Evolutionary conservation across 2,113 vertebrate species (phyloP).

Genomic region (Bothrops jararaca): DNA sequence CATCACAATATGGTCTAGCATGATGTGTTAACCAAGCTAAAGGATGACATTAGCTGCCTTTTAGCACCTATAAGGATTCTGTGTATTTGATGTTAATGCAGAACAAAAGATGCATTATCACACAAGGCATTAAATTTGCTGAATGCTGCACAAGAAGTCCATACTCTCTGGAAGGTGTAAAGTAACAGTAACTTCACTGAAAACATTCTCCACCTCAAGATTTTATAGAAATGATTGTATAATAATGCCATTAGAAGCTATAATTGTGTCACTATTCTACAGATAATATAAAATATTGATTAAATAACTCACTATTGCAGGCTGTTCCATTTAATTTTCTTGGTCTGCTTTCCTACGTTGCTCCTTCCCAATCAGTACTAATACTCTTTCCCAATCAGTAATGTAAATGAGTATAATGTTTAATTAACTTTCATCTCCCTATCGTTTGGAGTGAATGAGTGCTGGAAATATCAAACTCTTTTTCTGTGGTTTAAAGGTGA

Average conservation of each 20-base stretch:
- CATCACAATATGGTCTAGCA: neutral
- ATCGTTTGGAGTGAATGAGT: conserved; percentile 56
- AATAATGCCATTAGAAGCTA: conserved; percentile 8
- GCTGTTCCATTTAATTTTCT: neutral
- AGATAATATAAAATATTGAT: neutral
- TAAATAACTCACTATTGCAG: fast-evolving
- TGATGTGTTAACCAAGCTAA: neutral
- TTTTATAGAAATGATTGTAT: neutral
- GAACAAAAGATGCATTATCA: neutral
- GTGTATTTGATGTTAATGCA: neutral
- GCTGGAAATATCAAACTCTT: conserved; percentile 43
- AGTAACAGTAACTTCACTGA: neutral
- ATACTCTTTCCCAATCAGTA: neutral
- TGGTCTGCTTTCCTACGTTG: fast-evolving
- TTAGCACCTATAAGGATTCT: neutral
- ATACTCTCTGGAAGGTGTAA: neutral
- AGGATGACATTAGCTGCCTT: neutral
- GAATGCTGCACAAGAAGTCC: neutral
- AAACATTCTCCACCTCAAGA: neutral
- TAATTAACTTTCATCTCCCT: conserved; percentile 67
- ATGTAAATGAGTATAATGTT: conserved; percentile 56
- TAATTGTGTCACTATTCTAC: neutral
- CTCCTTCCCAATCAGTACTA: conserved; percentile 27
- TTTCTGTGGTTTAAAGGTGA: conserved; percentile 37
- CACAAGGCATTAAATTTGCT: neutral